These are phyloP conservation scores for Polypterus senegalus DNA, from an alignment of 2,113 vertebrate genomes.

Conservation along the genomic window DNA sequence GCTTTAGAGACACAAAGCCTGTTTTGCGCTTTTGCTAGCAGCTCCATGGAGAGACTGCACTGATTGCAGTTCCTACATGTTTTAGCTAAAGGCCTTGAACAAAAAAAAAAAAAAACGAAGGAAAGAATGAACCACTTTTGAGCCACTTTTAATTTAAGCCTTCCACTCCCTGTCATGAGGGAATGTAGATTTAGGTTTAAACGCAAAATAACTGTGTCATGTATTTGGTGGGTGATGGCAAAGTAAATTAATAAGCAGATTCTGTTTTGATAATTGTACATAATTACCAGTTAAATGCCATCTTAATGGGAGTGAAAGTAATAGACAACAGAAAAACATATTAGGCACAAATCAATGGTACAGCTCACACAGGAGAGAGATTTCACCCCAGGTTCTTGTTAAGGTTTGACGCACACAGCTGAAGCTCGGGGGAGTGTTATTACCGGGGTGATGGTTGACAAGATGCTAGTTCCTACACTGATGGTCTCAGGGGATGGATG, in stretches of 20 bases:
- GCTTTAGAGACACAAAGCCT: too few relatives aligned
- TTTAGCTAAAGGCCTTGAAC: too few relatives aligned
- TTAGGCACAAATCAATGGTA: constrained; percentile 68
- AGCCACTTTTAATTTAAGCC: too few relatives aligned
- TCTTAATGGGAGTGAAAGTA: not conserved
- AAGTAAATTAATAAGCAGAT: not conserved
- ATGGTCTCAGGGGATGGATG: constrained; percentile 70
- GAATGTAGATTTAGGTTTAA: not conserved
- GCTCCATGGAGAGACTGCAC: too few relatives aligned
- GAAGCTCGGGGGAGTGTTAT: constrained; percentile 63
- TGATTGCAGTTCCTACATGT: too few relatives aligned
- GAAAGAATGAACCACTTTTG: too few relatives aligned
- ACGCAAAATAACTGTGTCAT: not conserved
- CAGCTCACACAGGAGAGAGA: constrained; percentile 59
- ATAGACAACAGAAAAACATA: constrained; percentile 41
- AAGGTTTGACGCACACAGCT: constrained; percentile 59
- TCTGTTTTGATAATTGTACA: constrained; percentile 4
- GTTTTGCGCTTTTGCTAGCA: too few relatives aligned
- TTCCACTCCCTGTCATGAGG: too few relatives aligned
- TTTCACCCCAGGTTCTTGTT: constrained; percentile 67
- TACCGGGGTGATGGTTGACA: constrained; percentile 74
- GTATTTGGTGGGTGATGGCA: not conserved
- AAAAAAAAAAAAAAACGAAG: too few relatives aligned
- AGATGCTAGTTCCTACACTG: constrained; percentile 68
- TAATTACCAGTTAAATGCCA: not conserved